phyloP scores from a whole-genome alignment of 2,888 invertebrate genomes.

The Leucophenga montana region DNA sequence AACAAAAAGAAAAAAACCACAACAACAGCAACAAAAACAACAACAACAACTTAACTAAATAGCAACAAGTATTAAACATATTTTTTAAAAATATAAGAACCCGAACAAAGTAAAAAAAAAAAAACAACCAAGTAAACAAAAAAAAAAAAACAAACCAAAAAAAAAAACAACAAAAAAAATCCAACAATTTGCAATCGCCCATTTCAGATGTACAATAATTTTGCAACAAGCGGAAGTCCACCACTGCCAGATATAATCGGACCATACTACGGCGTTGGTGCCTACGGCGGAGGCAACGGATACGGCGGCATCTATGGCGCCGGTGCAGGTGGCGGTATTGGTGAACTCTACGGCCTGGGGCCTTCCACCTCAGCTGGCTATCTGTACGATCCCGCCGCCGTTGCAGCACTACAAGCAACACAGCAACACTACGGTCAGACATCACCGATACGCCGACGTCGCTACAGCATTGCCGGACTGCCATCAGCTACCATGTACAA shows the following conservation, averaged over 20 bases:
- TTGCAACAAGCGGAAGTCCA: constrained; percentile 71
- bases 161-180: constrained; percentile 41
- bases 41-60: constrained; percentile 17
- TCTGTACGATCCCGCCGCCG: constrained; percentile 63
- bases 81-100: constrained; percentile 30
- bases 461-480: constrained; percentile 73
- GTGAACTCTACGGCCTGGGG: constrained; percentile 63
- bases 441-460: constrained; percentile 70
- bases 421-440: constrained; percentile 47
- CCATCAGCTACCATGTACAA: constrained; percentile 72
- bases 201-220: constrained; percentile 74
- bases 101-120: constrained; percentile 42
- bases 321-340: constrained; percentile 47
- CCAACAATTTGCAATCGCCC: constrained; percentile 70
- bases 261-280: constrained; percentile 64
- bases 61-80: constrained; percentile 39
- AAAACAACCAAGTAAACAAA: constrained; percentile 35
- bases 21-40: constrained; percentile 29
- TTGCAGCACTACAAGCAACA: constrained; percentile 53
- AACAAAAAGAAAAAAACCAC: constrained; percentile 34
- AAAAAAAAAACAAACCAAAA: constrained; percentile 31
- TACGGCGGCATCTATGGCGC: constrained; percentile 40
- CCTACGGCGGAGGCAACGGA: constrained; percentile 40
- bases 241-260: constrained; percentile 73
- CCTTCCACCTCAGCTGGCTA: constrained; percentile 64